A percentile compares a stretch with the other conserved stretches of the same genome.
phyloP scores from a whole-genome alignment of 2,888 invertebrate genomes.

The Marasmarcha lunaedactyla region DNA sequence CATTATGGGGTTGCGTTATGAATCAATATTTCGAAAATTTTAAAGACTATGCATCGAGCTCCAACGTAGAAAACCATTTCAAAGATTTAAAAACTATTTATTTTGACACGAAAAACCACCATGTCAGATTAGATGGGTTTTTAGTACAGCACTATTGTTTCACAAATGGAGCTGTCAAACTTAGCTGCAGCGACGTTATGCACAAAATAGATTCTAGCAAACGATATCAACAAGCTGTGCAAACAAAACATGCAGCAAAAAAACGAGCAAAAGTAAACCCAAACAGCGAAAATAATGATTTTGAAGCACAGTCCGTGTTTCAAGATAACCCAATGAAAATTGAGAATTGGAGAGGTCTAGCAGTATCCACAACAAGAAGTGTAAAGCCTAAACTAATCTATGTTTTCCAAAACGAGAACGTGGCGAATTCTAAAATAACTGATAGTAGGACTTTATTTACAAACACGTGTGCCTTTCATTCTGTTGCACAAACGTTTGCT shows the following conservation, averaged over 20 bases:
- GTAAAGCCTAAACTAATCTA: slow-evolving; percentile 6
- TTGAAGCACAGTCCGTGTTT: not conserved
- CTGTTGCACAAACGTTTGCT: slow-evolving; percentile 8
- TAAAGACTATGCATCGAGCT: slow-evolving; percentile 8
- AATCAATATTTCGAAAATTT: slow-evolving; percentile 10
- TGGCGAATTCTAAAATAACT: slow-evolving; percentile 7
- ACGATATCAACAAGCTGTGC: slow-evolving; percentile 2
- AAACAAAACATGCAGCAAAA: slow-evolving; percentile 2
- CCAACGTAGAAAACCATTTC: slow-evolving; percentile 12
- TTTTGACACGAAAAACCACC: slow-evolving; percentile 10
- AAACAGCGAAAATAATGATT: no score
- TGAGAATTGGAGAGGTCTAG: slow-evolving; percentile 8
- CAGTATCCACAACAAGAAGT: slow-evolving; percentile 6
- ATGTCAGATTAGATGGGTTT: slow-evolving; percentile 12
- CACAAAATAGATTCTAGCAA: slow-evolving; percentile 4
- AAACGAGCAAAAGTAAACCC: no score
- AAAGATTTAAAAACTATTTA: slow-evolving; percentile 11
- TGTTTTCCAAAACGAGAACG: slow-evolving; percentile 9
- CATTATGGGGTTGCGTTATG: slow-evolving; percentile 11
- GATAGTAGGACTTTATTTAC: slow-evolving; percentile 6
- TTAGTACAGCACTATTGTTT: slow-evolving; percentile 11
- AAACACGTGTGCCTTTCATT: slow-evolving; percentile 10
- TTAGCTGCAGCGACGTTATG: slow-evolving; percentile 7
- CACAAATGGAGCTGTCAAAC: slow-evolving; percentile 9
- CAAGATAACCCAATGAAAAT: slow-evolving; percentile 9